Conservation (phyloP, 2,888 invertebrate genomes). For the Thumatha senex region DNA sequence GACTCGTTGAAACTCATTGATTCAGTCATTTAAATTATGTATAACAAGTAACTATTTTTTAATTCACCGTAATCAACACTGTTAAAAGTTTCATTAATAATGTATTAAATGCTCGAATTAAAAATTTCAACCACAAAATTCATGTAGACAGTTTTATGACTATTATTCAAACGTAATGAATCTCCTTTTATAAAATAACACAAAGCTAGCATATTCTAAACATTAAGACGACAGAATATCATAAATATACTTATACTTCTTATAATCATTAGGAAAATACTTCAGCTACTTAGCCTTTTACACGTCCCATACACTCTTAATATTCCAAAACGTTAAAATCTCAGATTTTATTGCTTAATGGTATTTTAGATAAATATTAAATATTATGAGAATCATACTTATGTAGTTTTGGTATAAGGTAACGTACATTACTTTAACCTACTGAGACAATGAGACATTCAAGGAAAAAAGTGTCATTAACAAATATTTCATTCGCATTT, state of each 20-base stretch:
- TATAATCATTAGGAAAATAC: conserved; percentile 21
- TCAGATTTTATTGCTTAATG: not conserved
- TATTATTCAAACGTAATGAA: conserved; percentile 18
- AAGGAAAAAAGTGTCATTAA: not conserved
- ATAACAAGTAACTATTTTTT: no score
- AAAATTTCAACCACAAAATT: not conserved
- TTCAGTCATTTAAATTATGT: no score
- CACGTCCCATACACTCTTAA: not conserved
- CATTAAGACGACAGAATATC: conserved; percentile 50
- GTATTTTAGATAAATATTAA: no score
- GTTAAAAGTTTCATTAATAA: conserved; percentile 4
- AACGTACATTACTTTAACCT: not conserved
- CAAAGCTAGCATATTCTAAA: conserved; percentile 71
- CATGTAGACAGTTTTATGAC: not conserved
- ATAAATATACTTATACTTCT: conserved; percentile 31
- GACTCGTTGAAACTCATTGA: no score
- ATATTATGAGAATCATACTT: no score
- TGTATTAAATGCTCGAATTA: conserved; percentile 18
- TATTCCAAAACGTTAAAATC: not conserved
- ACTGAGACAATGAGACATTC: not conserved
- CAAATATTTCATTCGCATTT: not conserved
- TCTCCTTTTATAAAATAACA: conserved; percentile 28
- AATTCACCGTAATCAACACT: no score
- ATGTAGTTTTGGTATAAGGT: not conserved
- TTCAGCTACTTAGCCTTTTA: conserved; percentile 7